Evolutionary conservation across 2,888 invertebrate species (phyloP).

Genomic region (Chrysodeixis includens): DNA sequence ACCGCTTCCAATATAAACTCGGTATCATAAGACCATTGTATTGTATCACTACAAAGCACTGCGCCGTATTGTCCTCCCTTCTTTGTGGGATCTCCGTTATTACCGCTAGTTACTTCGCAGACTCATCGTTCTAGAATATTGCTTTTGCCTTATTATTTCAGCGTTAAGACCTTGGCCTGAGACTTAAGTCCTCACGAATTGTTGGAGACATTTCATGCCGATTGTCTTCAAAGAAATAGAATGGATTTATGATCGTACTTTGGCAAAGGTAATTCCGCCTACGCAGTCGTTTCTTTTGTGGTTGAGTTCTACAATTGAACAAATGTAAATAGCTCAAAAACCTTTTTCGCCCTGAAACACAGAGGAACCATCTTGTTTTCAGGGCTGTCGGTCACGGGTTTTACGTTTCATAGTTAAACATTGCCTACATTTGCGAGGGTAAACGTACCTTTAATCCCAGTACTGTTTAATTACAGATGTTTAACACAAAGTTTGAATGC

Average conservation of each 20-base stretch:
- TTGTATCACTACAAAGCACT: slow-evolving; percentile 1
- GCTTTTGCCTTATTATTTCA: slow-evolving; percentile 7
- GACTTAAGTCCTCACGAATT: slow-evolving; percentile 17
- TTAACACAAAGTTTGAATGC: slow-evolving; percentile 1
- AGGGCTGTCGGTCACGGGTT: not conserved
- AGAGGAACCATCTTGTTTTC: not conserved
- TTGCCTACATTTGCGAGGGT: not conserved
- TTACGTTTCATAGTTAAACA: not conserved
- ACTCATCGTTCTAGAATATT: not conserved
- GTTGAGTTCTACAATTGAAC: not conserved
- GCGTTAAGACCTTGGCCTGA: slow-evolving; percentile 4
- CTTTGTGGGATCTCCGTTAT: not conserved
- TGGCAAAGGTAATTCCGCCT: not conserved
- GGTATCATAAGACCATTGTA: not conserved
- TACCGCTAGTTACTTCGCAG: slow-evolving; percentile 6
- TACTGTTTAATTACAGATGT: not conserved
- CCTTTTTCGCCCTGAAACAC: not conserved
- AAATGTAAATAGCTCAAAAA: not conserved
- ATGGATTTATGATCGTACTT: not conserved
- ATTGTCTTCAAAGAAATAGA: not conserved
- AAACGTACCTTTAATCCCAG: not conserved
- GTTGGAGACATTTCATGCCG: not conserved
- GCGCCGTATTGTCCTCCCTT: not conserved
- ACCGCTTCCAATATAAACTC: slow-evolving; percentile 1
- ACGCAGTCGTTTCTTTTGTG: not conserved